Evolutionary conservation across 2,797 vertebrate species (phyloP).

Genomic region (Coregonus suidteri): DNA sequence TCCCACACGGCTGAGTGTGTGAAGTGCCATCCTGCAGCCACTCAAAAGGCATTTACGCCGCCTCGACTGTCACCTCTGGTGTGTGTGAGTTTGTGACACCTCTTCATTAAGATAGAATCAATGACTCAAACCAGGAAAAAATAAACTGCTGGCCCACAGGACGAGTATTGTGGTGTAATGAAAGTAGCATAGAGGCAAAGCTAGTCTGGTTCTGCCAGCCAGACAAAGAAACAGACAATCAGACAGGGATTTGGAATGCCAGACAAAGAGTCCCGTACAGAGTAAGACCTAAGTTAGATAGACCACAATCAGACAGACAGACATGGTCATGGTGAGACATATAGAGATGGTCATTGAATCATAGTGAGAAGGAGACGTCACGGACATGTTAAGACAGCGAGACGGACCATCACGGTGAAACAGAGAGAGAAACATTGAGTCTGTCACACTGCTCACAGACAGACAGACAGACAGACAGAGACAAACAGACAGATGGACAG

Average conservation of each 20-base stretch:
- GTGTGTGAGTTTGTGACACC: background rate
- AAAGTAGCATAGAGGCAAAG: background rate
- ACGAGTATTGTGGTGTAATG: background rate
- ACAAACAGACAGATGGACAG: no score
- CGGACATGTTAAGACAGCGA: background rate
- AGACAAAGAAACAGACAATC: background rate
- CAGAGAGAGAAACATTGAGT: background rate
- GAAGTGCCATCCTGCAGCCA: background rate
- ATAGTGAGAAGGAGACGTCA: background rate
- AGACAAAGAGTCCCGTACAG: background rate
- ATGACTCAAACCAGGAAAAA: no score
- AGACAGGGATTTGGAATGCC: background rate
- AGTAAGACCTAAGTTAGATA: no score
- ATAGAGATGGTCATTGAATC: no score
- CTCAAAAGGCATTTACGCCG: background rate
- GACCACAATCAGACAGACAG: no score
- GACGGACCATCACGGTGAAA: background rate
- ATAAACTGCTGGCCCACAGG: background rate
- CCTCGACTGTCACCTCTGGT: background rate
- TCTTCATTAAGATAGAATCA: no score
- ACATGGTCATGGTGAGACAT: no score
- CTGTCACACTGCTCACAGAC: background rate
- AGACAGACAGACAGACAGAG: background rate
- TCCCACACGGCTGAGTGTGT: background rate
- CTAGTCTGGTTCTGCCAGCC: background rate